These are phyloP conservation scores for Mechanitis mazaeus DNA, from an alignment of 2,888 invertebrate species.

Conservation along the genomic window DNA sequence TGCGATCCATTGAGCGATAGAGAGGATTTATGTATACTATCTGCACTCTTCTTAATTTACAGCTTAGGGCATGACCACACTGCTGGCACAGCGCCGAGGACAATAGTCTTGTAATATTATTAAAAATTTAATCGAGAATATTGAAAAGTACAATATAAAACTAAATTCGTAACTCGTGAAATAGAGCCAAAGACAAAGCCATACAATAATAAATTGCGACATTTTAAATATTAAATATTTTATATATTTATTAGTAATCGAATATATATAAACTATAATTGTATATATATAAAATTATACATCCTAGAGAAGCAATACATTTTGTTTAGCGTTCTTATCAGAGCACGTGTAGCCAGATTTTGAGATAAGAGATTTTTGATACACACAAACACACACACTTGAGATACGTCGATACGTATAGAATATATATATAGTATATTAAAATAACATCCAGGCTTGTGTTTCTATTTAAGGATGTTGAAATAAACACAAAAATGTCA, in stretches of 20 bases:
- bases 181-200: no score
- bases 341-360: constrained; percentile 22
- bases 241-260: neutral
- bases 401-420: neutral
- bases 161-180: no score
- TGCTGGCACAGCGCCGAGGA: constrained; percentile 18
- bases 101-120: neutral
- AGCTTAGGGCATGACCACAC: constrained; percentile 30
- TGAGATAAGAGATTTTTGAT: constrained; percentile 12
- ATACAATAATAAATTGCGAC: neutral
- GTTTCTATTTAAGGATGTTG: no score
- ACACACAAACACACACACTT: constrained; percentile 2
- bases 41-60: constrained; percentile 41
- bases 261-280: neutral
- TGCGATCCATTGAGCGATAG: constrained; percentile 38
- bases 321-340: constrained; percentile 13
- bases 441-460: no score
- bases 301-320: constrained; percentile 1
- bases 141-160: no score
- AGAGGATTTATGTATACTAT: constrained; percentile 39
- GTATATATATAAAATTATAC: constrained; percentile 1
- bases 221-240: neutral
- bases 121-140: no score
- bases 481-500: no score
- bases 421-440: neutral